Percentiles rank a stretch among this genome's conserved stretches.
Evolutionary conservation across 2,797 vertebrate genomes (phyloP).

Genomic region (Pristis pectinata): DNA sequence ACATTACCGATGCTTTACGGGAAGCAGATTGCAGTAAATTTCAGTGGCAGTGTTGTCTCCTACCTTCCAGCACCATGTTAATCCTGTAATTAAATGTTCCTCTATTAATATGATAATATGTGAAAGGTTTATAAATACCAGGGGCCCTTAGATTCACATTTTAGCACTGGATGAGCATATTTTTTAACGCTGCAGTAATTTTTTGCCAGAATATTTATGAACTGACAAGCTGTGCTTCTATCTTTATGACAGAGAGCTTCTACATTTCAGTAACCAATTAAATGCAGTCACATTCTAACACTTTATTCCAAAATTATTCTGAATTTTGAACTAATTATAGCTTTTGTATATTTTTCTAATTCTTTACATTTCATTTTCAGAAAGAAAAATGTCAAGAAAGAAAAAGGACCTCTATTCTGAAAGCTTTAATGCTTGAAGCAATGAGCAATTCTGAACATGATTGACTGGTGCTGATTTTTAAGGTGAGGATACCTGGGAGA

Average conservation of each 20-base stretch:
- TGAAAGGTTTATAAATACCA: slow-evolving; percentile 22
- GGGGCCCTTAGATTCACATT: not conserved
- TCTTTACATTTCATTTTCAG: not conserved
- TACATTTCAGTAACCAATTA: not conserved
- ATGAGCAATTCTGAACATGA: not conserved
- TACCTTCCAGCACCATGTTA: slow-evolving; percentile 16
- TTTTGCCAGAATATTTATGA: slow-evolving; percentile 7
- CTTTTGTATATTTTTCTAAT: not conserved
- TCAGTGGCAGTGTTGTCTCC: not conserved
- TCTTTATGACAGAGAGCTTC: not conserved
- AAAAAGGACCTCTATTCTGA: not conserved
- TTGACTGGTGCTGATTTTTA: not conserved
- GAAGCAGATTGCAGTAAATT: slow-evolving; percentile 25
- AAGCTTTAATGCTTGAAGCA: not conserved
- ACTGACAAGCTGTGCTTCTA: not conserved
- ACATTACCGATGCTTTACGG: slow-evolving; percentile 12
- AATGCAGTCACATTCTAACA: not conserved
- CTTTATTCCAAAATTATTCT: not conserved
- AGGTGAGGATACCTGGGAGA: not conserved
- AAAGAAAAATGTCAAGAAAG: not conserved
- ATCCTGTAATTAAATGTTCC: slow-evolving; percentile 34
- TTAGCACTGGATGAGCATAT: not conserved
- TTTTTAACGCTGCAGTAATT: not conserved
- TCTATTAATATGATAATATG: slow-evolving; percentile 36
- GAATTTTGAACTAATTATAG: not conserved